Percentiles rank a stretch among this genome's conserved stretches.
These are phyloP conservation scores for Hemicrepidius hirtus DNA, from an alignment of 2,888 invertebrate species.

Conservation along the genomic window DNA sequence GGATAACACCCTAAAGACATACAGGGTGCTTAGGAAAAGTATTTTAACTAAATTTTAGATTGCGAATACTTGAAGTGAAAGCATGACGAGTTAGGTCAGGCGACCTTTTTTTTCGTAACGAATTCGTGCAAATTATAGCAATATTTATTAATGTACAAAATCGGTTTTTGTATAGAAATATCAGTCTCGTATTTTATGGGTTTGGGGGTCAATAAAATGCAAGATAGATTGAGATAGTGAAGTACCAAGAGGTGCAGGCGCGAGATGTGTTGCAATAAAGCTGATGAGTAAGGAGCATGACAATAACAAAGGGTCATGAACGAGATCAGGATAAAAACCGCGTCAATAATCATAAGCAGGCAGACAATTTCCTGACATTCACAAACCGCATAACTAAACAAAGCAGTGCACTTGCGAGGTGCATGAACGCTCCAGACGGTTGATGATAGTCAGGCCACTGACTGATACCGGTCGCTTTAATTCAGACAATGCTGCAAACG, in stretches of 20 bases:
- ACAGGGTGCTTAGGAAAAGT: no score
- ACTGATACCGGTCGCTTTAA: constrained; percentile 58
- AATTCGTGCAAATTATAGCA: no score
- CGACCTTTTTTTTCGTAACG: no score
- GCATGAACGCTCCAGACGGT: constrained; percentile 58
- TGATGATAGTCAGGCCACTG: constrained; percentile 55
- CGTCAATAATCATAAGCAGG: constrained; percentile 58
- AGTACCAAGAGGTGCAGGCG: constrained; percentile 25
- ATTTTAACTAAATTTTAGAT: no score
- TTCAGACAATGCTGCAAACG: constrained; percentile 54
- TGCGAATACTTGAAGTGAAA: no score
- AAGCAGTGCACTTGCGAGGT: constrained; percentile 56
- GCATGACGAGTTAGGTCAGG: no score
- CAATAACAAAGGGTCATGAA: constrained; percentile 53
- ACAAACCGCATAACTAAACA: constrained; percentile 60
- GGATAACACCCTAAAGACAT: no score
- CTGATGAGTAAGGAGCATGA: constrained; percentile 36
- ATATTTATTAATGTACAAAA: no score
- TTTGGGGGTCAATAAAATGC: background rate
- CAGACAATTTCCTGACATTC: constrained; percentile 60
- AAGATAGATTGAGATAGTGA: constrained; percentile 21
- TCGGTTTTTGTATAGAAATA: no score
- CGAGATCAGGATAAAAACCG: constrained; percentile 53
- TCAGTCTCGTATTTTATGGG: background rate
- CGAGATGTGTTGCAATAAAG: constrained; percentile 11